These are phyloP conservation scores for Pseudomyrmex dendroicus DNA, from an alignment of 1,140 invertebrate genomes.

Conservation along the genomic window DNA sequence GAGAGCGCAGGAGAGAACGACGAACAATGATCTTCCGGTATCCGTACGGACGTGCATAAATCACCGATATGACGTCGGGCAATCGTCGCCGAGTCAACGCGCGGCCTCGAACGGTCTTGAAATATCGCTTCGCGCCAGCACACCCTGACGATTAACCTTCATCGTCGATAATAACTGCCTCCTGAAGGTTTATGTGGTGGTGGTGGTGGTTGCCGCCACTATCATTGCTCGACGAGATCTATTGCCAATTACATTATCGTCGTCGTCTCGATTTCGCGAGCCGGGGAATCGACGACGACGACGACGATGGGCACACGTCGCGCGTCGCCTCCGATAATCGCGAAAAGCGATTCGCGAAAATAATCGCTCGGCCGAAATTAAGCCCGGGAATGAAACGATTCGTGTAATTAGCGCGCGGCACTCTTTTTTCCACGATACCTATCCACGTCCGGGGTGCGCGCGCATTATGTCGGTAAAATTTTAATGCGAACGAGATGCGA, in stretches of 20 bases:
- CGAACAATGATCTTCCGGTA: conserved; percentile 69
- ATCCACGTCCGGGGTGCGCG: not conserved
- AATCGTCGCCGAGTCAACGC: conserved; percentile 55
- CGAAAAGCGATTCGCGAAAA: not conserved
- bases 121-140: conserved; percentile 26
- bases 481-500: conserved; percentile 31
- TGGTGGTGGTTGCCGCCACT: too few relatives aligned
- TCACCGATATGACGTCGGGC: conserved; percentile 58
- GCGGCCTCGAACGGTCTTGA: conserved; percentile 47
- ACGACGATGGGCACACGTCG: not conserved
- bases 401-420: conserved; percentile 26
- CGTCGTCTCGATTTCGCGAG: not conserved
- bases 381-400: conserved; percentile 9
- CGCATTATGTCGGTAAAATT: conserved; percentile 42
- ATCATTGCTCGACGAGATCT: conserved; percentile 8
- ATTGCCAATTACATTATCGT: conserved; percentile 39
- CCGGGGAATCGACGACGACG: too few relatives aligned
- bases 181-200: conserved; percentile 40
- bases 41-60: conserved; percentile 59
- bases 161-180: conserved; percentile 48
- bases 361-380: not conserved
- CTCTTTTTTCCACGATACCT: conserved; percentile 1
- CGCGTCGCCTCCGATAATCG: conserved; percentile 12
- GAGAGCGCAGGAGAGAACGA: conserved; percentile 20
- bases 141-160: conserved; percentile 52